These are phyloP conservation scores for Paramormyrops kingsleyae DNA, from an alignment of 2,113 vertebrate genomes.

Conservation along the genomic window DNA sequence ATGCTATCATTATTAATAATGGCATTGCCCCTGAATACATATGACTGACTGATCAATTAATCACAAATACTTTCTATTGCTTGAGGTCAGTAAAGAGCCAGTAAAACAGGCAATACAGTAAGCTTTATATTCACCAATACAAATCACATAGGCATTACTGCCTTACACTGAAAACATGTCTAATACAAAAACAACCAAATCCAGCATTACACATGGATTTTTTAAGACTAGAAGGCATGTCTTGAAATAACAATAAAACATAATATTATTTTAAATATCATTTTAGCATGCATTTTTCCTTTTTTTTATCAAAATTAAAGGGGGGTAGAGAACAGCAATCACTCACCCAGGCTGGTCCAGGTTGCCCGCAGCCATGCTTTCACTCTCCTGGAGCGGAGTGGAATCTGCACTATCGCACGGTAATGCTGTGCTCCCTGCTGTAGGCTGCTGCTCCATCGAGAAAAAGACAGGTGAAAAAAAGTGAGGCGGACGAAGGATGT, in stretches of 20 bases:
- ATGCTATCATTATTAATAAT: background rate
- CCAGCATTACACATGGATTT: background rate
- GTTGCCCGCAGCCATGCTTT: background rate
- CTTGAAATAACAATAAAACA: background rate
- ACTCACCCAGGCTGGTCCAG: constrained; percentile 5
- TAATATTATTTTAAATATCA: background rate
- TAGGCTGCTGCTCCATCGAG: constrained; percentile 3
- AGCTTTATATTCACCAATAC: background rate
- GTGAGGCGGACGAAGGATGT: background rate
- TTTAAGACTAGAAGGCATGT: background rate
- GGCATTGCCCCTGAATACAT: background rate
- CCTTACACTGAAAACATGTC: background rate
- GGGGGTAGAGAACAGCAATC: background rate
- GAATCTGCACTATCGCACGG: background rate
- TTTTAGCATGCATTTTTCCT: background rate
- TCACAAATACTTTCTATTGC: background rate
- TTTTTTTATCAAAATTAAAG: background rate
- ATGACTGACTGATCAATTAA: background rate
- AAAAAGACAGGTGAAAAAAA: background rate
- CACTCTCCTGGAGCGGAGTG: background rate
- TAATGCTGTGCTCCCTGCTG: background rate
- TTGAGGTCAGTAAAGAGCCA: background rate
- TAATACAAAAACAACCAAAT: background rate
- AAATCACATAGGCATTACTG: background rate
- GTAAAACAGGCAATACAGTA: background rate